Evolutionary conservation across 2,113 vertebrate genomes (phyloP).

Genomic region (Cebidichthys violaceus): DNA sequence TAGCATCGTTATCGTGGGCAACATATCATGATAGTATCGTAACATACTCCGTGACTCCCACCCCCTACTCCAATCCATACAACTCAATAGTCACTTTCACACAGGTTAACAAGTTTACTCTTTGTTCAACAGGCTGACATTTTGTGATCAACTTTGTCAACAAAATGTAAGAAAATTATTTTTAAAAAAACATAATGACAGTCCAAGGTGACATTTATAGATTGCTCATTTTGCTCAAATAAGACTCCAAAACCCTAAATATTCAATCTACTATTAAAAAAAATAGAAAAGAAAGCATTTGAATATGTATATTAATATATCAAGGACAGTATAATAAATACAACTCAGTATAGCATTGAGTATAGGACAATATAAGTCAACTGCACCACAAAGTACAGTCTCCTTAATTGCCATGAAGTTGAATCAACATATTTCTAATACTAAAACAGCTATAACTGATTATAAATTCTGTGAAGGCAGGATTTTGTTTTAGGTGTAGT

Average conservation of each 20-base stretch:
- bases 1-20: no score
- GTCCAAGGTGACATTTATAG: not conserved
- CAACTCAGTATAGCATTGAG: no score
- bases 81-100: not conserved
- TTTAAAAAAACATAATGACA: no score
- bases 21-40: no score
- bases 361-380: not conserved
- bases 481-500: not conserved
- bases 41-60: no score
- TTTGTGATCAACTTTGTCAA: not conserved
- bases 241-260: not conserved
- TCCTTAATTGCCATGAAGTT: not conserved
- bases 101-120: not conserved
- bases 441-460: not conserved
- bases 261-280: not conserved
- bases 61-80: no score
- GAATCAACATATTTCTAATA: not conserved
- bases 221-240: not conserved
- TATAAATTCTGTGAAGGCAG: not conserved
- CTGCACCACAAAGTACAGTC: not conserved
- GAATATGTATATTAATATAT: no score
- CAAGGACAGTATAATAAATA: no score
- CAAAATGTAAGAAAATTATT: not conserved
- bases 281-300: not conserved
- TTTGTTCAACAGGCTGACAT: not conserved